Evolutionary conservation across 2,888 invertebrate species (phyloP).

Genomic region (Andrena dorsata): DNA sequence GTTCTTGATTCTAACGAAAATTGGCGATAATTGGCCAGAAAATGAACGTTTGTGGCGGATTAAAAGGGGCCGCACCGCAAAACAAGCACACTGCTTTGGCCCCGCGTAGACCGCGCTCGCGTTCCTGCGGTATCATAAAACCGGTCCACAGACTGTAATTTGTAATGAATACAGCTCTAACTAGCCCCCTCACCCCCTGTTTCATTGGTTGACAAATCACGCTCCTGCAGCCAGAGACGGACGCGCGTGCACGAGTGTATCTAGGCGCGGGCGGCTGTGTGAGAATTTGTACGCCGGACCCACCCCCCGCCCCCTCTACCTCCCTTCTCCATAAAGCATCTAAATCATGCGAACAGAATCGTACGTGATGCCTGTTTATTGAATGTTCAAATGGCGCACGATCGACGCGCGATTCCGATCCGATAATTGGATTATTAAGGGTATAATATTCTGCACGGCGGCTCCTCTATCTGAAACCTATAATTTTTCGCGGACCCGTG

Average conservation of each 20-base stretch:
- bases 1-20: constrained; percentile 68
- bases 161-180: constrained; percentile 82
- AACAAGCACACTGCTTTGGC: constrained; percentile 56
- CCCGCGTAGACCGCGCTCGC: constrained; percentile 45
- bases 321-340: constrained; percentile 35
- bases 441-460: constrained; percentile 39
- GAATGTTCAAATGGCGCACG: constrained; percentile 41
- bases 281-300: constrained; percentile 49
- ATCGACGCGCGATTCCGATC: constrained; percentile 57
- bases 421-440: constrained; percentile 67
- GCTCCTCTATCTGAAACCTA: not conserved
- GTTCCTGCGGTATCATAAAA: constrained; percentile 76
- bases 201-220: constrained; percentile 68
- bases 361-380: constrained; percentile 64
- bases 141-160: constrained; percentile 78
- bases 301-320: constrained; percentile 8
- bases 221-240: constrained; percentile 50
- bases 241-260: constrained; percentile 44
- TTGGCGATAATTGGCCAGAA: constrained; percentile 73
- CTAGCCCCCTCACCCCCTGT: constrained; percentile 72
- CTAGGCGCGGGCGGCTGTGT: constrained; percentile 31
- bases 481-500: constrained; percentile 10
- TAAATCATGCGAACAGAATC: constrained; percentile 63
- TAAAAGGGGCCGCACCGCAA: constrained; percentile 66
- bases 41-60: constrained; percentile 73